phyloP scores from a whole-genome alignment of 92 coral and sea anemone species.

The Pocillopora grandis region DNA sequence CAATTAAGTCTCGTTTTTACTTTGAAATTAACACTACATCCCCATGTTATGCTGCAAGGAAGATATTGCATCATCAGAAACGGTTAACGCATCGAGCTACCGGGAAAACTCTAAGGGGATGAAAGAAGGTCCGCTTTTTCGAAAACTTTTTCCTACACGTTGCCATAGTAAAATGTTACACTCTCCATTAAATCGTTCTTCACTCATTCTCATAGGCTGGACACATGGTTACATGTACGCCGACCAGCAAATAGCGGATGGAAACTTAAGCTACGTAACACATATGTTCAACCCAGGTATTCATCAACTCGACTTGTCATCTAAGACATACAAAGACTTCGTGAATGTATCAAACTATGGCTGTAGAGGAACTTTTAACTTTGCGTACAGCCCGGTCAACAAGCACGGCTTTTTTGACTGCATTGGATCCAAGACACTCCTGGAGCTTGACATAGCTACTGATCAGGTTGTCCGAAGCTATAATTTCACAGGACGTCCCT shows the following conservation, averaged over 20 bases:
- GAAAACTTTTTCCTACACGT: too few species aligned
- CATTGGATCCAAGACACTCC: background rate
- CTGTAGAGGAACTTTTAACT: slow-evolving; percentile 53
- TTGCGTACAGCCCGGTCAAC: slow-evolving; percentile 56
- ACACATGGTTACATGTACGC: slow-evolving; percentile 59
- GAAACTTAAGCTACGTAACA: slow-evolving; percentile 49
- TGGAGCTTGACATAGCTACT: slow-evolving; percentile 20
- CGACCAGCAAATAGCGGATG: slow-evolving; percentile 34
- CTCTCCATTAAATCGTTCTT: background rate
- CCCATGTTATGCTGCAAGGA: too few species aligned
- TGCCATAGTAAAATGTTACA: too few species aligned
- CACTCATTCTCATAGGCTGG: slow-evolving; percentile 22
- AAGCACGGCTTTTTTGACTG: slow-evolving; percentile 46
- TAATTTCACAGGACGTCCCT: slow-evolving; percentile 43
- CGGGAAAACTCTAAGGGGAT: too few species aligned
- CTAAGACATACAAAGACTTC: slow-evolving; percentile 44
- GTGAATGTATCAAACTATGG: slow-evolving; percentile 31
- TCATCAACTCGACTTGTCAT: slow-evolving; percentile 40
- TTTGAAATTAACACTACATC: too few species aligned
- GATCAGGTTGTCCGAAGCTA: slow-evolving; percentile 21
- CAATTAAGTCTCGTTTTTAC: too few species aligned
- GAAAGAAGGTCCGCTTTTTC: too few species aligned
- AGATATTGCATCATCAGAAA: too few species aligned
- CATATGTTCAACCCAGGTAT: slow-evolving; percentile 56
- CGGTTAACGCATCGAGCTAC: too few species aligned